Percentiles rank a stretch among this genome's conserved stretches.
phyloP scores from a whole-genome alignment of 2,888 invertebrate species.

The Limulus polyphemus region DNA sequence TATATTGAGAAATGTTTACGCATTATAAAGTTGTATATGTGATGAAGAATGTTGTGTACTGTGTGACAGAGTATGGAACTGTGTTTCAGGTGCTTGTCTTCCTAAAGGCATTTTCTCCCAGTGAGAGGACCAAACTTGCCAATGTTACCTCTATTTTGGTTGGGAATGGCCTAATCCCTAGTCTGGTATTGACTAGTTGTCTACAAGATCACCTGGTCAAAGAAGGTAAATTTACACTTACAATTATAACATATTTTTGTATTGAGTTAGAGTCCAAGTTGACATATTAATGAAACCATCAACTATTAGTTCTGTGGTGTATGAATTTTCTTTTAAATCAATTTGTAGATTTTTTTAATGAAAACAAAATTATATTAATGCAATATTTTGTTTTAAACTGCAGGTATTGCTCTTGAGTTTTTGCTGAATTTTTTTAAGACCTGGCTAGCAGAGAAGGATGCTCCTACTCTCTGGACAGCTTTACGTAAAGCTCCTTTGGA shows the following conservation, averaged over 20 bases:
- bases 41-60: neutral
- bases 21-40: slow-evolving; percentile 3
- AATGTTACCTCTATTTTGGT: slow-evolving; percentile 90
- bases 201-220: slow-evolving; percentile 61
- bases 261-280: no score
- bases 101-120: slow-evolving; percentile 82
- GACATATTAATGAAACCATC: no score
- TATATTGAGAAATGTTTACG: neutral
- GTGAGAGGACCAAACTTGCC: slow-evolving; percentile 80
- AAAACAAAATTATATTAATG: no score
- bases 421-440: slow-evolving; percentile 81
- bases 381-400: slow-evolving; percentile 54
- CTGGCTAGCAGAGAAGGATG: slow-evolving; percentile 81
- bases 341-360: neutral
- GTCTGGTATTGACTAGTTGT: slow-evolving; percentile 53
- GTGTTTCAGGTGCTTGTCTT: slow-evolving; percentile 49
- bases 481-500: slow-evolving; percentile 72
- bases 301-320: no score
- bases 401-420: slow-evolving; percentile 83
- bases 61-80: neutral
- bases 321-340: neutral
- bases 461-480: slow-evolving; percentile 67
- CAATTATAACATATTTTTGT: neutral
- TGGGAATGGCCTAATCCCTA: slow-evolving; percentile 78
- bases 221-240: slow-evolving; percentile 29